A percentile compares a stretch with the other conserved stretches of the same genome.
phyloP scores from a whole-genome alignment of 2,888 invertebrate species.

The Cyclophora punctaria region DNA sequence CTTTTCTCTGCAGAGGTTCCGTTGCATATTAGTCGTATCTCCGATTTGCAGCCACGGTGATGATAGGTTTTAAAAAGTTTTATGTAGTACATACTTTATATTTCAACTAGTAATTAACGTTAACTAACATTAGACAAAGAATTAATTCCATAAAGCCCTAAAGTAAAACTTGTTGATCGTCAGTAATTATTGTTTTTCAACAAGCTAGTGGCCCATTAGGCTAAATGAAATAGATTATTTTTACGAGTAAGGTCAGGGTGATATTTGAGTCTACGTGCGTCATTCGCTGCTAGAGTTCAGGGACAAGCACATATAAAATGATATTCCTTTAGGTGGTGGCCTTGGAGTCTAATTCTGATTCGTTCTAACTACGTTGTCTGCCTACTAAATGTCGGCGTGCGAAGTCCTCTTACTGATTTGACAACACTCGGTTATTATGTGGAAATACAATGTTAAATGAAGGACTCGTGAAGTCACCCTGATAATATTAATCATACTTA shows the following conservation, averaged over 20 bases:
- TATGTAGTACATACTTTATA: too few species aligned
- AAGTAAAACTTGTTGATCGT: constrained; percentile 16
- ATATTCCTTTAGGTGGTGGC: constrained; percentile 59
- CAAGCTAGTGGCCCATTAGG: constrained; percentile 29
- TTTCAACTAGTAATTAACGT: too few species aligned
- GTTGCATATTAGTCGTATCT: too few species aligned
- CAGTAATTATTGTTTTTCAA: constrained; percentile 21
- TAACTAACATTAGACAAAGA: too few species aligned
- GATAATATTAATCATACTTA: constrained; percentile 13
- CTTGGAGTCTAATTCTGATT: constrained; percentile 69
- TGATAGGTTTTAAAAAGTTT: too few species aligned
- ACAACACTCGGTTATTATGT: constrained; percentile 12
- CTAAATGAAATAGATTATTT: constrained; percentile 51
- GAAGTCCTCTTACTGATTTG: constrained; percentile 14
- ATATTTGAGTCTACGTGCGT: constrained; percentile 66
- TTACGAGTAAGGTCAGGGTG: constrained; percentile 61
- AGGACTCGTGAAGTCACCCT: constrained; percentile 21
- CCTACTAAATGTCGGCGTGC: constrained; percentile 46
- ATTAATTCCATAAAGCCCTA: too few species aligned
- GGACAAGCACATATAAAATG: constrained; percentile 65
- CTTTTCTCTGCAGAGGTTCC: too few species aligned
- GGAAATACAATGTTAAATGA: constrained; percentile 18
- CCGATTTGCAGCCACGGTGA: too few species aligned
- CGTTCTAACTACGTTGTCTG: constrained; percentile 64
- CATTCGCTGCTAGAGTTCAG: constrained; percentile 65